Evolutionary conservation across 2,797 vertebrate genomes (phyloP).

Genomic region (Bucorvus abyssinicus): DNA sequence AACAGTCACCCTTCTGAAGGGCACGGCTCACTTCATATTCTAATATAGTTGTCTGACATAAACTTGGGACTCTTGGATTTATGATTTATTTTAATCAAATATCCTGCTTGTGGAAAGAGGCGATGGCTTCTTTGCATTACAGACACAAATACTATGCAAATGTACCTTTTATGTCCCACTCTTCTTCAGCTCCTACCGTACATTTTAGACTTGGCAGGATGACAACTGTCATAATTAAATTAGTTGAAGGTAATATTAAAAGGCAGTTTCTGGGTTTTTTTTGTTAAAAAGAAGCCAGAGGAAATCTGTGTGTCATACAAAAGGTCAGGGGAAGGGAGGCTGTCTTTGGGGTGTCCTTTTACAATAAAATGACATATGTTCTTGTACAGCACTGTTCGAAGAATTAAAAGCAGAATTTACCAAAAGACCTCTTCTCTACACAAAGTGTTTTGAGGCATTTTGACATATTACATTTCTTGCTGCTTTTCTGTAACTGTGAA

Average conservation of each 20-base stretch:
- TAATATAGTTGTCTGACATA: slow-evolving; percentile 24
- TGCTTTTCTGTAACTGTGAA: background rate
- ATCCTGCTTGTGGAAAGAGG: slow-evolving; percentile 23
- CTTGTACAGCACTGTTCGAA: background rate
- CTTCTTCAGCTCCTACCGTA: background rate
- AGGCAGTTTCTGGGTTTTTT: background rate
- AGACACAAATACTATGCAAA: slow-evolving; percentile 34
- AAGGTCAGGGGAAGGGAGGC: background rate
- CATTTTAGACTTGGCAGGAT: slow-evolving; percentile 22
- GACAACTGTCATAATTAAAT: slow-evolving; percentile 28
- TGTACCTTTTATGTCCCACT: slow-evolving; percentile 16
- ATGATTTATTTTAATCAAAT: slow-evolving; percentile 47
- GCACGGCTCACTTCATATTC: slow-evolving; percentile 37
- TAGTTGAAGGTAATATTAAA: slow-evolving; percentile 7
- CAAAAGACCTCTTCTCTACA: background rate
- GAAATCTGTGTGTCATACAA: background rate
- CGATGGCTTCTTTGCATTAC: slow-evolving; percentile 1
- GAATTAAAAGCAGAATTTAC: slow-evolving; percentile 8
- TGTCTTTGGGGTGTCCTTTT: background rate
- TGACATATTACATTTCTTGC: background rate
- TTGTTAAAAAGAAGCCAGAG: background rate
- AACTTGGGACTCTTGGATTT: slow-evolving; percentile 21
- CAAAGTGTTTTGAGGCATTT: background rate
- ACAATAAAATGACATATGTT: background rate
- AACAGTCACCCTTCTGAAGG: slow-evolving; percentile 45